Conservation (phyloP, 2,113 vertebrate species). For the Myrmophylax atrothorax region DNA sequence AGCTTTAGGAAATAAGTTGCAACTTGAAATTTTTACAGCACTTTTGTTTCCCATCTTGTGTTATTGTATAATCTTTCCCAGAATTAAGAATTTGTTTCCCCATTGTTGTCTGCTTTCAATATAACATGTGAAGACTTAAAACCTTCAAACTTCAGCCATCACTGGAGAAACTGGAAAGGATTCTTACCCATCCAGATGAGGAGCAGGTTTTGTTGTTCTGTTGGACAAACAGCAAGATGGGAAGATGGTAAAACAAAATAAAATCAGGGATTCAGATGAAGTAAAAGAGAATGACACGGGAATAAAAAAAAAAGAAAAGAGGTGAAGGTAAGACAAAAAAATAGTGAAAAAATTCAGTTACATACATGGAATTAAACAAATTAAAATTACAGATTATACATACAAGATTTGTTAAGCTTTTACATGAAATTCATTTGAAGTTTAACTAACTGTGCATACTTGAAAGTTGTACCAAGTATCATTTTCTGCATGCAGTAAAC, state of each 20-base stretch:
- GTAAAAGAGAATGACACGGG: constrained; percentile 58
- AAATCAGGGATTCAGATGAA: constrained; percentile 66
- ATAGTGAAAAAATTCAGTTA: constrained; percentile 56
- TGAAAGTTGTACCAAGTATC: background rate
- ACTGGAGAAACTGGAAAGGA: background rate
- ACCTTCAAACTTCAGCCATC: background rate
- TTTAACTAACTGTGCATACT: background rate
- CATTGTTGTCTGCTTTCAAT: background rate
- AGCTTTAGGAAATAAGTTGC: background rate
- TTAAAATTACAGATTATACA: background rate
- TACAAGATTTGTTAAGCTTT: background rate
- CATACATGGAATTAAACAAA: background rate
- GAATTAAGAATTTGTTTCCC: background rate
- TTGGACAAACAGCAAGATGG: constrained; percentile 74
- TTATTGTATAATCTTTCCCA: background rate
- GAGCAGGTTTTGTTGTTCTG: constrained; percentile 95
- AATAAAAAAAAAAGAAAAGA: constrained; percentile 49
- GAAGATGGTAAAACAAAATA: constrained; percentile 48
- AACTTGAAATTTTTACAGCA: background rate
- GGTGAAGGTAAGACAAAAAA: constrained; percentile 70
- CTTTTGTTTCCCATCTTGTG: background rate
- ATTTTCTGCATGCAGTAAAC: constrained; percentile 44
- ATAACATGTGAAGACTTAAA: background rate
- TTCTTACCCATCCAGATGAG: constrained; percentile 94
- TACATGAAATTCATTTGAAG: background rate